Evolutionary conservation across 2,888 invertebrate species (phyloP).

Genomic region (Chloroclystis v-ata): DNA sequence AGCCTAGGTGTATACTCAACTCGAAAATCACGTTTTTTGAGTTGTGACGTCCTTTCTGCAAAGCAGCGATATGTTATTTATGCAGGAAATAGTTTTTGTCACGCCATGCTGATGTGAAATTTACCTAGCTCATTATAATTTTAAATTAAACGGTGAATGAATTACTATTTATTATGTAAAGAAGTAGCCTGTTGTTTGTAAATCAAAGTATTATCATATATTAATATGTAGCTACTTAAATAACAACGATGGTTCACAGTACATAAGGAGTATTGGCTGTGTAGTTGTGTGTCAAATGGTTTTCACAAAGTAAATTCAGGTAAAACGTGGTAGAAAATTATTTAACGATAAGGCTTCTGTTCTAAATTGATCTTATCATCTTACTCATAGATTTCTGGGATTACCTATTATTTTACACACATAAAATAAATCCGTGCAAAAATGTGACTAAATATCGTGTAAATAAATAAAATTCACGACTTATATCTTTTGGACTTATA

Average conservation of each 20-base stretch:
- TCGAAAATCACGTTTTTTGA: too few species aligned
- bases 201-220: constrained; percentile 16
- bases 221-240: neutral
- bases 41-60: too few species aligned
- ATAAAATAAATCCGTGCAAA: too few species aligned
- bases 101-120: neutral
- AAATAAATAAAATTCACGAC: too few species aligned
- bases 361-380: neutral
- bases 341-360: neutral
- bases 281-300: constrained; percentile 11
- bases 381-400: too few species aligned
- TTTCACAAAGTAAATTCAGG: constrained; percentile 17
- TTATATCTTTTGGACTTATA: too few species aligned
- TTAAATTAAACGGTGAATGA: constrained; percentile 1
- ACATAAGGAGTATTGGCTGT: constrained; percentile 4
- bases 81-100: neutral
- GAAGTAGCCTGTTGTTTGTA: constrained; percentile 8
- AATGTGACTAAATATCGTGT: too few species aligned
- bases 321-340: constrained; percentile 1
- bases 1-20: too few species aligned
- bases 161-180: constrained; percentile 12
- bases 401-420: too few species aligned
- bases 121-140: neutral
- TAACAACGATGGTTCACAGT: constrained; percentile 7
- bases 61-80: too few species aligned